Conservation (phyloP, 2,113 vertebrate species). For the Felis chaus region DNA sequence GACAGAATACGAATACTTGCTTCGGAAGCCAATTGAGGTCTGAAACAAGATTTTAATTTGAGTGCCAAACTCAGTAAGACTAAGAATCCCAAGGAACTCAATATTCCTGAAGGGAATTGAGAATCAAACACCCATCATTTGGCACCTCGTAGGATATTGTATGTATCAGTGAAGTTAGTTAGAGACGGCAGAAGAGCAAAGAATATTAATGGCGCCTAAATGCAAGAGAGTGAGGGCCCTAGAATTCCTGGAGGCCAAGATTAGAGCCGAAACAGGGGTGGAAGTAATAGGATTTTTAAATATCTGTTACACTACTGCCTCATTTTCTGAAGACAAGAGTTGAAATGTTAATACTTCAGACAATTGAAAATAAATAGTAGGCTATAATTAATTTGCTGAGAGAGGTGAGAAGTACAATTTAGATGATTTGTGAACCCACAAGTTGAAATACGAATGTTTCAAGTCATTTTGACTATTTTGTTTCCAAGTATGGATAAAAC, state of each 20-base stretch:
- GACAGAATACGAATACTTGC: not conserved
- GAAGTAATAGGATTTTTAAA: not conserved
- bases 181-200: not conserved
- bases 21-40: not conserved
- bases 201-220: not conserved
- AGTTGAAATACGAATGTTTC: not conserved
- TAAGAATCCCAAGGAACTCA: not conserved
- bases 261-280: not conserved
- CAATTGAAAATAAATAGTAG: not conserved
- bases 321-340: not conserved
- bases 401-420: not conserved
- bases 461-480: not conserved
- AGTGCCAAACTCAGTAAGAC: not conserved
- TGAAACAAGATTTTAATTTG: not conserved
- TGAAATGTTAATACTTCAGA: not conserved
- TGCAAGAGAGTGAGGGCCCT: not conserved
- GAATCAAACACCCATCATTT: not conserved
- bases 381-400: not conserved
- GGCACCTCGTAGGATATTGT: not conserved
- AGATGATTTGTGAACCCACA: not conserved
- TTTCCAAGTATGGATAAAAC: not conserved
- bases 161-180: not conserved
- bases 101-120: not conserved
- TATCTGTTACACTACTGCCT: not conserved
- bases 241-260: not conserved